Percentiles rank a stretch among this genome's conserved stretches.
phyloP scores from a whole-genome alignment of 2,797 vertebrate genomes.

The Oryzias dopingdopingensis region DNA sequence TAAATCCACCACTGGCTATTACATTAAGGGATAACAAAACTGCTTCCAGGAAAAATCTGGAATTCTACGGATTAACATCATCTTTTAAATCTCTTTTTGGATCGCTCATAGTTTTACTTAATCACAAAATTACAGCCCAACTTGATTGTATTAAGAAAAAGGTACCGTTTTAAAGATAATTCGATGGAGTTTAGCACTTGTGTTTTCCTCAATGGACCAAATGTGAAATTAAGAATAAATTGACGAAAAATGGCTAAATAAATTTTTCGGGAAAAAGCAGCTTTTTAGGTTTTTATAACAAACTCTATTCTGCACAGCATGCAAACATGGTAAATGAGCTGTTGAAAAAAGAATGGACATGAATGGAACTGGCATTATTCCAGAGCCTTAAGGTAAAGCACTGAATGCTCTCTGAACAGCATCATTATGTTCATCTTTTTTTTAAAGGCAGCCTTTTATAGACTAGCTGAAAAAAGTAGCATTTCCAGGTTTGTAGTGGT shows the following conservation, averaged over 20 bases:
- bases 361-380: conserved; percentile 54
- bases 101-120: conserved; percentile 49
- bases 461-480: conserved; percentile 8
- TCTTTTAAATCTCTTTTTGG: conserved; percentile 65
- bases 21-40: conserved; percentile 70
- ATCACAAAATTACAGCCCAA: conserved; percentile 59
- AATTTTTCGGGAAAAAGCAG: conserved; percentile 33
- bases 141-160: conserved; percentile 59
- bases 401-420: conserved; percentile 35
- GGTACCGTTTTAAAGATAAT: conserved; percentile 36
- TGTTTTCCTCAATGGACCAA: conserved; percentile 11
- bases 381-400: conserved; percentile 40
- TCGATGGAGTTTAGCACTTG: conserved; percentile 28
- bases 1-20: conserved; percentile 74
- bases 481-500: conserved; percentile 5
- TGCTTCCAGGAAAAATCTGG: conserved; percentile 73
- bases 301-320: conserved; percentile 18
- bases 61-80: conserved; percentile 65
- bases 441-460: conserved; percentile 15
- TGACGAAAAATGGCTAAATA: background rate
- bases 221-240: background rate
- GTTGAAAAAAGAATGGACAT: conserved; percentile 49
- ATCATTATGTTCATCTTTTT: conserved; percentile 45
- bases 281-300: conserved; percentile 40
- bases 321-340: conserved; percentile 44